These are phyloP conservation scores for Toxotes chatareus DNA, from an alignment of 2,113 vertebrate genomes.

Conservation along the genomic window DNA sequence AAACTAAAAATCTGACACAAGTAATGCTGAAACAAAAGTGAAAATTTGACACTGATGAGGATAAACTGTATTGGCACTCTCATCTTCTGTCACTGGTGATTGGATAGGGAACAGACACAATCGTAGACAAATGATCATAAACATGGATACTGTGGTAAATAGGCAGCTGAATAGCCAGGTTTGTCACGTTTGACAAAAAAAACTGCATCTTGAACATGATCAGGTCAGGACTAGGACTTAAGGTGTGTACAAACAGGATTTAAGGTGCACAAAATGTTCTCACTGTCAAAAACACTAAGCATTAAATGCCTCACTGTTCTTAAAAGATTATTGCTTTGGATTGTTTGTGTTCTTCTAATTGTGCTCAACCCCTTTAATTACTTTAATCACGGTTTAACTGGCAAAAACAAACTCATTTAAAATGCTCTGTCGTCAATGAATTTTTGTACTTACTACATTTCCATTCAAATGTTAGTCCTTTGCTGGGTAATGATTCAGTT, in stretches of 20 bases:
- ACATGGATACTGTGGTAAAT: too few relatives aligned
- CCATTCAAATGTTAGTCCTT: slow-evolving; percentile 74
- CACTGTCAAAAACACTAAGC: neutral
- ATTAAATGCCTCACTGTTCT: neutral
- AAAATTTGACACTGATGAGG: neutral
- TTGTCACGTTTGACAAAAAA: too few relatives aligned
- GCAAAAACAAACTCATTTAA: neutral
- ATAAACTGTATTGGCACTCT: neutral
- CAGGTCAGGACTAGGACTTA: too few relatives aligned
- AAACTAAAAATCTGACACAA: neutral
- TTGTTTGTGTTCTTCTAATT: neutral
- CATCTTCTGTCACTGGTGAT: neutral
- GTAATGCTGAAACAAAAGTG: neutral
- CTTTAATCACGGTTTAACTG: neutral
- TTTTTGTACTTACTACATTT: slow-evolving; percentile 75
- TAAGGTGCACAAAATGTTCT: too few relatives aligned
- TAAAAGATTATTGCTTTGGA: neutral
- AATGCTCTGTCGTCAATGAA: neutral
- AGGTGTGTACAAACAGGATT: neutral
- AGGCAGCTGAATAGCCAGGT: too few relatives aligned
- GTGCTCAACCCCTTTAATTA: neutral
- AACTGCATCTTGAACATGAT: too few relatives aligned
- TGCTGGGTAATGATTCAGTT: slow-evolving; percentile 47
- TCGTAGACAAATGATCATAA: neutral
- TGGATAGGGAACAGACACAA: neutral